Conservation (phyloP, 1,140 invertebrate genomes). For the Galendromus occidentalis region DNA sequence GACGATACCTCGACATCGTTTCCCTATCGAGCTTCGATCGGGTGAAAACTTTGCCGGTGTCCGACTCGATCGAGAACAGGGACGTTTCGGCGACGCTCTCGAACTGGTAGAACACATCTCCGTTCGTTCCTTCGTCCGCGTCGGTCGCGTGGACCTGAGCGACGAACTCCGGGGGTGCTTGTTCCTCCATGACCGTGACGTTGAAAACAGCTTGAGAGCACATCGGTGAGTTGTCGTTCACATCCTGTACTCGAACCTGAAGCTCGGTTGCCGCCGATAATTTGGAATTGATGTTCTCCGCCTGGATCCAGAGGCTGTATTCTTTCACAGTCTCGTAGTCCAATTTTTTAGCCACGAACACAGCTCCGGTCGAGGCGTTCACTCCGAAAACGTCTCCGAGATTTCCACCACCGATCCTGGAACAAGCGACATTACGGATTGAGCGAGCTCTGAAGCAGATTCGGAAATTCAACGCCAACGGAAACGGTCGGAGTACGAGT, state of each 20-base stretch:
- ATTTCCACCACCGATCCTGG: slow-evolving; percentile 71
- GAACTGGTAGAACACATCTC: slow-evolving; percentile 55
- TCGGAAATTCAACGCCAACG: neutral
- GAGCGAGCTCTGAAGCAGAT: neutral
- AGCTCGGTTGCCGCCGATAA: slow-evolving; percentile 46
- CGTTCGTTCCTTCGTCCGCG: slow-evolving; percentile 65
- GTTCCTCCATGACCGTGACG: slow-evolving; percentile 61
- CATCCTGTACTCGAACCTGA: slow-evolving; percentile 64
- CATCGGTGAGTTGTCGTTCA: slow-evolving; percentile 70
- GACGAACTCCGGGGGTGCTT: slow-evolving; percentile 52
- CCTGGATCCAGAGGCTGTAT: slow-evolving; percentile 83
- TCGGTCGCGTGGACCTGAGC: slow-evolving; percentile 59
- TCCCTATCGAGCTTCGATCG: slow-evolving; percentile 66
- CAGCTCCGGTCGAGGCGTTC: slow-evolving; percentile 51
- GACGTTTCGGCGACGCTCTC: slow-evolving; percentile 30
- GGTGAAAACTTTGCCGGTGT: slow-evolving; percentile 64
- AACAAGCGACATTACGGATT: slow-evolving; percentile 23
- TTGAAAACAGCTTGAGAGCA: slow-evolving; percentile 50
- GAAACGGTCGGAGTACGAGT: neutral
- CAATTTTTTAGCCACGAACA: slow-evolving; percentile 47
- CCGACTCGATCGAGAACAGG: slow-evolving; percentile 50
- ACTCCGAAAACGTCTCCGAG: slow-evolving; percentile 61
- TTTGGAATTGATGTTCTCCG: slow-evolving; percentile 59
- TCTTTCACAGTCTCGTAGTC: slow-evolving; percentile 65
- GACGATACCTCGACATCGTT: slow-evolving; percentile 52